Evolutionary conservation across 2,888 invertebrate genomes (phyloP).

Genomic region (Xanthorhoe spadicearia): DNA sequence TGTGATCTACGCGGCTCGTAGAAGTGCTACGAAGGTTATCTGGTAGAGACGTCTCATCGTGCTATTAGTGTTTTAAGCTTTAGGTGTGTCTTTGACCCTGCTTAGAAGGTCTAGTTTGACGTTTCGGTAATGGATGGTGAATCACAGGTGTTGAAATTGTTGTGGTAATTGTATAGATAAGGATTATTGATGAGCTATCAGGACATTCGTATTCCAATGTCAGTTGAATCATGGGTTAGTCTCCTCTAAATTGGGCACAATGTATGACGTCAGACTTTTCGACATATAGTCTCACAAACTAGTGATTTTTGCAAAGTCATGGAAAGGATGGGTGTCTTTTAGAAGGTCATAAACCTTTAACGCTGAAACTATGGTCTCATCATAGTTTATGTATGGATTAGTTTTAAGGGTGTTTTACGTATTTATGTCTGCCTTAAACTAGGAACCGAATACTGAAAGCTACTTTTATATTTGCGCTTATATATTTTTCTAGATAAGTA

Average conservation of each 20-base stretch:
- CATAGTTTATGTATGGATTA: no score
- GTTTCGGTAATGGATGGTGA: constrained; percentile 29
- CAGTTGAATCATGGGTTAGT: background rate
- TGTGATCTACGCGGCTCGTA: constrained; percentile 20
- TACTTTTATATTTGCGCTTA: no score
- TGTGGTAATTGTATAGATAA: constrained; percentile 26
- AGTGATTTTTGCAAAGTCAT: background rate
- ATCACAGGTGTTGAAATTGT: constrained; percentile 30
- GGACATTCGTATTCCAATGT: background rate
- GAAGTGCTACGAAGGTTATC: constrained; percentile 36
- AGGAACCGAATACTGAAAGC: no score
- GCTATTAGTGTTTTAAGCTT: constrained; percentile 19
- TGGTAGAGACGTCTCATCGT: constrained; percentile 35
- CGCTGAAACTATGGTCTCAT: background rate
- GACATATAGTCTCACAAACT: background rate
- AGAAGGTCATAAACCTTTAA: background rate
- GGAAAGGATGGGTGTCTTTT: background rate
- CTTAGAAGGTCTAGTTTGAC: constrained; percentile 28
- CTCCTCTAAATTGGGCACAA: background rate
- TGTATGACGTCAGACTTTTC: background rate
- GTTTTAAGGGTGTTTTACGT: no score
- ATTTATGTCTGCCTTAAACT: no score
- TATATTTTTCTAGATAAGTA: no score
- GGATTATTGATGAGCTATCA: constrained; percentile 4
- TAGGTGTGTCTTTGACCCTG: constrained; percentile 37